phyloP scores from a whole-genome alignment of 2,888 invertebrate genomes.

The Epinotia brunnichana region DNA sequence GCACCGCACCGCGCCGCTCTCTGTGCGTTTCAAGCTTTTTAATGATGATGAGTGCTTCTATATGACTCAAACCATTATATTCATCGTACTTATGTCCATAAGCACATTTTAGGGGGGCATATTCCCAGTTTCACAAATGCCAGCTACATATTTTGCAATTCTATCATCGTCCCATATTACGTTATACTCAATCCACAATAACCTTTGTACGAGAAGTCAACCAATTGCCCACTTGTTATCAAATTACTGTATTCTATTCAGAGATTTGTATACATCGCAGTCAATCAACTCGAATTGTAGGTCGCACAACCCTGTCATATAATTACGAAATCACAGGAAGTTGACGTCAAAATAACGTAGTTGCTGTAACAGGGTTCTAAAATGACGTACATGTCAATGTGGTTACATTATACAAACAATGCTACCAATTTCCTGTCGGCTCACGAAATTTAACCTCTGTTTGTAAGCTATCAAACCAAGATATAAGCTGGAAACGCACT shows the following conservation, averaged over 20 bases:
- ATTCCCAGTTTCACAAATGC: not conserved
- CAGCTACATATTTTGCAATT: not conserved
- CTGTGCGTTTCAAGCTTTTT: no score
- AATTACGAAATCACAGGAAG: slow-evolving; percentile 23
- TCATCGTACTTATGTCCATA: no score
- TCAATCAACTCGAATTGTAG: slow-evolving; percentile 13
- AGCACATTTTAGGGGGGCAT: no score
- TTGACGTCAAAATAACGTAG: slow-evolving; percentile 18
- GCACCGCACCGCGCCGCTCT: no score
- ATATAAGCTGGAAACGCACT: no score
- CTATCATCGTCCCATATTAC: not conserved
- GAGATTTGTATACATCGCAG: not conserved
- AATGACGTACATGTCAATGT: slow-evolving; percentile 6
- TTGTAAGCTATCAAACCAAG: not conserved
- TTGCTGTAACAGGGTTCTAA: not conserved
- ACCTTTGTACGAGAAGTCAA: not conserved
- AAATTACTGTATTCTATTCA: slow-evolving; percentile 17
- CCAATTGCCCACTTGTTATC: slow-evolving; percentile 5
- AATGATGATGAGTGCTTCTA: no score
- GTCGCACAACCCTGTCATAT: slow-evolving; percentile 1
- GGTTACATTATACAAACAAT: not conserved
- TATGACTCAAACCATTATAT: no score
- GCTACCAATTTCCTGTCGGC: slow-evolving; percentile 7
- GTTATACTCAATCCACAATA: not conserved
- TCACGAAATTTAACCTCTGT: not conserved